Conservation (phyloP, 2,113 vertebrate species). For the Crotalus tigris region DNA sequence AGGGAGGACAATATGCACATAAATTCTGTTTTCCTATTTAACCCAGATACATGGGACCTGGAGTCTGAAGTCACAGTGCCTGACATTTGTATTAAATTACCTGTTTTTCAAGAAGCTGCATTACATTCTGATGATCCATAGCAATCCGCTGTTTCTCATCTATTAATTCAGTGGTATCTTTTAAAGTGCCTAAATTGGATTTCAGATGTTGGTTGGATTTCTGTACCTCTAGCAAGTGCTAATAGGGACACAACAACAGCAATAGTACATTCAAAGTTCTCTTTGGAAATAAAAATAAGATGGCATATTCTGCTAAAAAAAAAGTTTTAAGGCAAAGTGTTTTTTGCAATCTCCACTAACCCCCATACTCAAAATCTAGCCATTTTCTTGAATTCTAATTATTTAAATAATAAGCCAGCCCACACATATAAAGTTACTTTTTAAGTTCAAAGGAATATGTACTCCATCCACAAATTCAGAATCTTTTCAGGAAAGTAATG, state of each 20-base stretch:
- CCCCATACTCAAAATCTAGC: neutral
- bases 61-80: neutral
- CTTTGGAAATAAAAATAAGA: neutral
- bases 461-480: neutral
- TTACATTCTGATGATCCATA: conserved; percentile 73
- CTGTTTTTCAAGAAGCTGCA: conserved; percentile 82
- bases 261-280: neutral
- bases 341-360: neutral
- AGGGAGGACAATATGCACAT: neutral
- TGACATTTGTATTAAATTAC: conserved; percentile 57
- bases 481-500: neutral
- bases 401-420: neutral
- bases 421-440: neutral
- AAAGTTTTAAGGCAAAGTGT: neutral
- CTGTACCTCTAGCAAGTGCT: conserved; percentile 77
- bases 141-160: conserved; percentile 59
- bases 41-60: neutral
- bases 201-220: conserved; percentile 70
- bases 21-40: neutral
- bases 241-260: neutral
- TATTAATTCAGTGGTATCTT: conserved; percentile 67
- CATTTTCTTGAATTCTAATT: neutral
- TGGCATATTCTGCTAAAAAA: neutral
- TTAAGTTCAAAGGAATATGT: neutral
- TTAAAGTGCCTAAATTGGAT: conserved; percentile 70